These are phyloP conservation scores for Ecliptopera silaceata DNA, from an alignment of 2,888 invertebrate species.

Conservation along the genomic window DNA sequence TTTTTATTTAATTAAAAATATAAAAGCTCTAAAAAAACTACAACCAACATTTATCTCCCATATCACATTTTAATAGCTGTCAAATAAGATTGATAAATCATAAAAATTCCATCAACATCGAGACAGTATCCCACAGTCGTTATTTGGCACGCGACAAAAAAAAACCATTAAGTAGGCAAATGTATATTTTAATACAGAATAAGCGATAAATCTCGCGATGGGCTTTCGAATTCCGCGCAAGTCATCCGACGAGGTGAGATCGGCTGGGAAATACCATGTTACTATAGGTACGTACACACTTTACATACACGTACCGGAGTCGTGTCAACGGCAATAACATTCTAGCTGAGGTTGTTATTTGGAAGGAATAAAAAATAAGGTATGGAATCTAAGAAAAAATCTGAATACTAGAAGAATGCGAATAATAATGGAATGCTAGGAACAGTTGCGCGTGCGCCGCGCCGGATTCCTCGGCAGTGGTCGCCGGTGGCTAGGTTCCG, in stretches of 20 bases:
- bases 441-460: conserved; percentile 61
- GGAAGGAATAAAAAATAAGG: neutral
- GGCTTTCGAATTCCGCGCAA: conserved; percentile 83
- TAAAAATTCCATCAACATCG: conserved; percentile 62
- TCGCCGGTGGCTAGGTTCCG: conserved; percentile 57
- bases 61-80: conserved; percentile 42
- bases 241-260: conserved; percentile 80
- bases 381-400: conserved; percentile 38
- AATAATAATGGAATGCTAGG: conserved; percentile 62
- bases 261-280: conserved; percentile 79
- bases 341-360: conserved; percentile 25
- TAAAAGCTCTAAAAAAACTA: conserved; percentile 5
- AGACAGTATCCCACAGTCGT: conserved; percentile 57
- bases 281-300: conserved; percentile 60
- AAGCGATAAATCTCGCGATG: conserved; percentile 81
- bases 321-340: conserved; percentile 55
- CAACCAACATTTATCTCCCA: conserved; percentile 20
- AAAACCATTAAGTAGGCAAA: conserved; percentile 79
- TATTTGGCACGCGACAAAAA: conserved; percentile 77
- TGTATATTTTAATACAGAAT: conserved; percentile 81
- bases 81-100: conserved; percentile 64
- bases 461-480: conserved; percentile 58
- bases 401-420: conserved; percentile 44
- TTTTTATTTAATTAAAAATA: conserved; percentile 4
- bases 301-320: conserved; percentile 62